A percentile compares a stretch with the other conserved stretches of the same genome.
Evolutionary conservation across 2,888 invertebrate genomes (phyloP).

Genomic region (Cyclophora punctaria): DNA sequence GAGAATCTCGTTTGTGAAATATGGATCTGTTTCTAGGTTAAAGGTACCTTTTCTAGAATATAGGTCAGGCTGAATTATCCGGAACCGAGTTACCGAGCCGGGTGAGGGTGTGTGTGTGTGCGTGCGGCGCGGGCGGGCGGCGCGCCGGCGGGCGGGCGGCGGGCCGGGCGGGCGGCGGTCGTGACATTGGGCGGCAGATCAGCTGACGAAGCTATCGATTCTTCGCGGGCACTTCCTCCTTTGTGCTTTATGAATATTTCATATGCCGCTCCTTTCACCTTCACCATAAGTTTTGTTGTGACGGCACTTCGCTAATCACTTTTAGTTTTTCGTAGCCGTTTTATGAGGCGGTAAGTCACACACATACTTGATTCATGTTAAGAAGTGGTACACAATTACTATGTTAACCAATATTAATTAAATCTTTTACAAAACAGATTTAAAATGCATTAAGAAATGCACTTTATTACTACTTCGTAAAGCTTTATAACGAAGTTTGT

Average conservation of each 20-base stretch:
- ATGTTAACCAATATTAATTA: no score
- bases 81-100: slow-evolving; percentile 9
- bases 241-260: slow-evolving; percentile 66
- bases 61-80: slow-evolving; percentile 12
- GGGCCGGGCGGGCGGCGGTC: slow-evolving; percentile 34
- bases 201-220: slow-evolving; percentile 67
- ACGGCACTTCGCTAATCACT: slow-evolving; percentile 16
- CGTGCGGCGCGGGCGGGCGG: slow-evolving; percentile 30
- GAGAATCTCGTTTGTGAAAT: background rate
- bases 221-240: slow-evolving; percentile 49
- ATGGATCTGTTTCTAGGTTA: background rate
- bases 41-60: slow-evolving; percentile 7
- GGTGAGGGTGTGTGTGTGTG: slow-evolving; percentile 14
- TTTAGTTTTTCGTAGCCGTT: no score
- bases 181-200: slow-evolving; percentile 71
- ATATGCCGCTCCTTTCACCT: slow-evolving; percentile 28
- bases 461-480: no score
- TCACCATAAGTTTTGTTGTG: slow-evolving; percentile 37
- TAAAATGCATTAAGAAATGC: no score
- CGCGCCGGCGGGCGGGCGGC: slow-evolving; percentile 25
- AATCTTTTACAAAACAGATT: no score
- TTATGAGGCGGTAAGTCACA: no score
- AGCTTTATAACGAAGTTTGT: no score
- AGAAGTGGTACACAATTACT: no score
- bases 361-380: no score